A percentile compares a stretch with the other conserved stretches of the same genome.
Evolutionary conservation across 2,113 vertebrate genomes (phyloP).

Genomic region (Hydropotes inermis): DNA sequence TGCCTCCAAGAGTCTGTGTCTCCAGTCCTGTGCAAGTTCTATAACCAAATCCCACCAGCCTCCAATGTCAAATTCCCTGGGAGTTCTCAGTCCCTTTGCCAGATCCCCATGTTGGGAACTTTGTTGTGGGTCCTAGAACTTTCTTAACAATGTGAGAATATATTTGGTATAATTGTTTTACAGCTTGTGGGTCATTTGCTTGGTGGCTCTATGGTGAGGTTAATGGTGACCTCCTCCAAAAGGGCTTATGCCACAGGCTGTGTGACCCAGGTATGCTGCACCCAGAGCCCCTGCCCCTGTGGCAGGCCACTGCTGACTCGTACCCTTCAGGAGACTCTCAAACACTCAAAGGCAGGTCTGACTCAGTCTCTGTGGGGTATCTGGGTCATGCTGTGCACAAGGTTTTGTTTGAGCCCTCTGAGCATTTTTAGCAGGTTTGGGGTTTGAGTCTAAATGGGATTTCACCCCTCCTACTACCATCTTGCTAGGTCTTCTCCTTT

Average conservation of each 20-base stretch:
- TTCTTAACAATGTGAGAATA: neutral
- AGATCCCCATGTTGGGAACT: neutral
- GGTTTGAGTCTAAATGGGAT: too few relatives aligned
- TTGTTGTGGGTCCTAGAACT: neutral
- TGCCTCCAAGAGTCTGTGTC: neutral
- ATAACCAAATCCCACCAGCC: neutral
- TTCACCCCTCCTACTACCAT: neutral
- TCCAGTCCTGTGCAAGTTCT: neutral
- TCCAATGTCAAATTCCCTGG: neutral
- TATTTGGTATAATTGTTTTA: neutral
- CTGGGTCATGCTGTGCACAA: neutral
- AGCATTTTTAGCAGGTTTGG: neutral
- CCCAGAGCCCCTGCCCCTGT: neutral
- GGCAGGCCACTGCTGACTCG: neutral
- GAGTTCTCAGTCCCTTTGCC: neutral
- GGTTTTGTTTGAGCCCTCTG: neutral
- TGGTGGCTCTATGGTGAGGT: neutral
- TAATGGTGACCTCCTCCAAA: neutral
- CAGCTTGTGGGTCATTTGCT: neutral
- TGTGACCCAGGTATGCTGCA: neutral
- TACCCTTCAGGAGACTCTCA: neutral
- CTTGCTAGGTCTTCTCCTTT: neutral
- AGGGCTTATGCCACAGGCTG: neutral
- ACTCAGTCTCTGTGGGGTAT: neutral
- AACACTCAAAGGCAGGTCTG: neutral